Conservation (phyloP, 2,113 vertebrate genomes). For the Tupaia tana region DNA sequence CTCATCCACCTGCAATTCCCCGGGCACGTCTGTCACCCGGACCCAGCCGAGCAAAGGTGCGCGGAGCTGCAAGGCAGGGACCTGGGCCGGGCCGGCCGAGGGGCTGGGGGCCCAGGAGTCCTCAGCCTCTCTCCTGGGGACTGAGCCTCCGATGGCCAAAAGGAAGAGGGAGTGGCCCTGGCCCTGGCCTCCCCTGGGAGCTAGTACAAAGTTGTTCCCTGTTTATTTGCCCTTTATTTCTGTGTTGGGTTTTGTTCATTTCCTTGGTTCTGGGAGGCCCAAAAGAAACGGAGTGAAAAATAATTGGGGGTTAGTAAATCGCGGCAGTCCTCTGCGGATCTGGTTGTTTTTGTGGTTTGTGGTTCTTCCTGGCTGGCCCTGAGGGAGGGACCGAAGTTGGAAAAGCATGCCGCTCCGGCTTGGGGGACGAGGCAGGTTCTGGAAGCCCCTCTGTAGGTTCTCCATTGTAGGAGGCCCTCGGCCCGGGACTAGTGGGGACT, state of each 20-base stretch:
- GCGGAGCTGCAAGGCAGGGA: background rate
- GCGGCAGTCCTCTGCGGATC: background rate
- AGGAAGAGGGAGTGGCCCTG: too few relatives aligned
- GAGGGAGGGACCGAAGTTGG: background rate
- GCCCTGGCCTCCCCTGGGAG: rapidly evolving
- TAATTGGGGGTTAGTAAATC: background rate
- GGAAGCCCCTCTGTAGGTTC: background rate
- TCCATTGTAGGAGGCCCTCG: background rate
- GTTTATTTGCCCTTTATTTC: background rate
- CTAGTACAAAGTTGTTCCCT: background rate
- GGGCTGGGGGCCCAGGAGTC: background rate
- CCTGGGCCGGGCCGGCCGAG: background rate
- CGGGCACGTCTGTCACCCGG: background rate
- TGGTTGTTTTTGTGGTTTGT: background rate
- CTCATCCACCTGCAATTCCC: background rate
- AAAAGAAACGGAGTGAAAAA: background rate
- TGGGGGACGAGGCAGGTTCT: background rate
- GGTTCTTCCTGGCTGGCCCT: slow-evolving; percentile 23
- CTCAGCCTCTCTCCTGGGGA: background rate
- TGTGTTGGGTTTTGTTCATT: background rate
- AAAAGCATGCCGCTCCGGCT: background rate
- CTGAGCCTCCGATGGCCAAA: background rate
- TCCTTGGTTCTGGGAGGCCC: background rate
- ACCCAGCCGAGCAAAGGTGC: too few relatives aligned
- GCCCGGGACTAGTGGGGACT: background rate